Conservation (phyloP, 2,888 invertebrate genomes). For the Halictus ligatus region DNA sequence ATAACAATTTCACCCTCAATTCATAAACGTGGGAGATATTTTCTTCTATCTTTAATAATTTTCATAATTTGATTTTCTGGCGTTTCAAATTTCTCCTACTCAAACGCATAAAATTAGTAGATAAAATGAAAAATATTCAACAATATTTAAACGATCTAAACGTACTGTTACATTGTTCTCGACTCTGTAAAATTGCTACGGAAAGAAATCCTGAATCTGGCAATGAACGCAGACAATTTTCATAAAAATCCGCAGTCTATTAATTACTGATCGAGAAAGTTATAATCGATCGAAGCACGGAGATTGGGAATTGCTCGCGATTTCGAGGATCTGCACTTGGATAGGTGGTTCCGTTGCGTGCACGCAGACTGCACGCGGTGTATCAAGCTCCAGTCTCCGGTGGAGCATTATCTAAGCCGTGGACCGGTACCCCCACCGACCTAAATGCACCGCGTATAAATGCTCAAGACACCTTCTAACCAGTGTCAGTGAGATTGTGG, state of each 20-base stretch:
- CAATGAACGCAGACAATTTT: too few species aligned
- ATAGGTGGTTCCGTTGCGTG: not conserved
- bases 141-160: too few species aligned
- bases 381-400: constrained; percentile 50
- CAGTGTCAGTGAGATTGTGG: constrained; percentile 76
- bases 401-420: constrained; percentile 69
- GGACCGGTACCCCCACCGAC: constrained; percentile 83
- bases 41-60: not conserved
- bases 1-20: not conserved
- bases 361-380: not conserved
- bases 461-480: constrained; percentile 81
- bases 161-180: too few species aligned
- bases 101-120: too few species aligned
- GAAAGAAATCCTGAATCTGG: too few species aligned
- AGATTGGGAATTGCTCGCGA: not conserved
- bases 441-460: constrained; percentile 83
- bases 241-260: too few species aligned
- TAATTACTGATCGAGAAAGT: too few species aligned
- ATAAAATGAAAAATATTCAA: too few species aligned
- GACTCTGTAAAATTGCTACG: too few species aligned
- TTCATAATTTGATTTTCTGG: not conserved
- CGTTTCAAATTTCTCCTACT: too few species aligned
- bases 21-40: not conserved
- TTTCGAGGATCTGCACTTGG: not conserved
- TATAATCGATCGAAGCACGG: not conserved